Conservation (phyloP, 30 jellyfish, hydroid and myxozoan species). For the Turritopsis rubra region DNA sequence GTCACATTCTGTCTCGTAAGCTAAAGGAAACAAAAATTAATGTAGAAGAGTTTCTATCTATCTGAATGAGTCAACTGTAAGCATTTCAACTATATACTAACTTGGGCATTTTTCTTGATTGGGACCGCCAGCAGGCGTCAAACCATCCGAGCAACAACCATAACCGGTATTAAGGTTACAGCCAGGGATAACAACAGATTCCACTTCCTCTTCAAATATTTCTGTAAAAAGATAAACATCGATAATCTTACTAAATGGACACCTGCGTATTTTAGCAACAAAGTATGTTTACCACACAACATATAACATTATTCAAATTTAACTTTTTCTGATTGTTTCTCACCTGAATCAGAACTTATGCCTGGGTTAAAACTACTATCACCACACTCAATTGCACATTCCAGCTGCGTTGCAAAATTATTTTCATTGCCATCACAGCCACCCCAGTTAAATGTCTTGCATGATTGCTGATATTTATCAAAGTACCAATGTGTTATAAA, state of each 20-base stretch:
- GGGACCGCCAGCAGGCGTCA: conserved; percentile 67
- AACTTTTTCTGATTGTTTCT: no score
- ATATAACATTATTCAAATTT: no score
- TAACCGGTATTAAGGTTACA: conserved; percentile 35
- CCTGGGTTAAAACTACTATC: neutral
- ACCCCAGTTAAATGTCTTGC: conserved; percentile 85
- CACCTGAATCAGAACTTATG: neutral
- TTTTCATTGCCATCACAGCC: conserved; percentile 86
- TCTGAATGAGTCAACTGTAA: neutral
- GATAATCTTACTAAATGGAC: neutral
- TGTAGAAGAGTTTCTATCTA: neutral
- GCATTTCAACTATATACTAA: neutral
- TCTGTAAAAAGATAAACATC: neutral
- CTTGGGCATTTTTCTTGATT: conserved; percentile 66
- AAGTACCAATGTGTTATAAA: conserved; percentile 71
- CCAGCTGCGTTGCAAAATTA: conserved; percentile 43
- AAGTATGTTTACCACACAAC: no score
- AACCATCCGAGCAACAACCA: conserved; percentile 78
- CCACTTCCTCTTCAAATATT: neutral
- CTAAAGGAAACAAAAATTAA: conserved; percentile 27
- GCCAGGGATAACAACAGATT: neutral
- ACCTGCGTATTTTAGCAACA: neutral
- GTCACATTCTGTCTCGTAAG: conserved; percentile 65
- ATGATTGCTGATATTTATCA: conserved; percentile 43
- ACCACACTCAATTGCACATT: conserved; percentile 47